Percentiles rank a stretch among this genome's conserved stretches.
phyloP scores from a whole-genome alignment of 2,113 vertebrate species.

The Phrynosoma blainvillii region DNA sequence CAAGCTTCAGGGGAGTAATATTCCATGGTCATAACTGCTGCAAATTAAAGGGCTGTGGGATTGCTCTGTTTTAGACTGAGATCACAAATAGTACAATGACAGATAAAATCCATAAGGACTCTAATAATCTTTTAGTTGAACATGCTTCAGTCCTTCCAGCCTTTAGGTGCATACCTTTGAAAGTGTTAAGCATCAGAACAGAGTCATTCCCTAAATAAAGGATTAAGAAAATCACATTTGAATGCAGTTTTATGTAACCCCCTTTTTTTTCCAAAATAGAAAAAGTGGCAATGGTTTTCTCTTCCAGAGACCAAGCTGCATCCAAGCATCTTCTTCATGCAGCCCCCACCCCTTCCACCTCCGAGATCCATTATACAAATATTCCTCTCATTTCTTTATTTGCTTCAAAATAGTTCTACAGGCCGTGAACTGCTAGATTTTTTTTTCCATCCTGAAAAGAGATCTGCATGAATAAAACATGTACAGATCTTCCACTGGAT shows the following conservation, averaged over 20 bases:
- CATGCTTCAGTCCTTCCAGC: background rate
- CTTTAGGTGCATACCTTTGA: background rate
- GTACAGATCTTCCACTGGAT: background rate
- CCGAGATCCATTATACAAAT: fast-evolving
- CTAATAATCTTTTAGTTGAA: background rate
- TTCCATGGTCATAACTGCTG: background rate
- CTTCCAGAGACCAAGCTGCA: fast-evolving
- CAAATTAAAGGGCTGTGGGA: background rate
- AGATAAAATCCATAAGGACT: background rate
- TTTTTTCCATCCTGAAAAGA: background rate
- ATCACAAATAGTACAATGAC: background rate
- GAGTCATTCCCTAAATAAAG: background rate
- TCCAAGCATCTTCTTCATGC: fast-evolving
- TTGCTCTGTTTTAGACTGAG: background rate
- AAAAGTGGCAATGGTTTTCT: background rate
- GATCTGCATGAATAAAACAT: background rate
- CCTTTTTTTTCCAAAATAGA: background rate
- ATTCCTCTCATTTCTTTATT: background rate
- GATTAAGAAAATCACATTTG: background rate
- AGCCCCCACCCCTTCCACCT: background rate
- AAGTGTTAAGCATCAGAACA: background rate
- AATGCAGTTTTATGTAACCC: background rate
- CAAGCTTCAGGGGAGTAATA: background rate
- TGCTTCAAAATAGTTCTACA: background rate
- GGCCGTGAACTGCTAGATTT: background rate